phyloP scores from a whole-genome alignment of 1,140 invertebrate genomes.

The Pemphigus obesinymphae region DNA sequence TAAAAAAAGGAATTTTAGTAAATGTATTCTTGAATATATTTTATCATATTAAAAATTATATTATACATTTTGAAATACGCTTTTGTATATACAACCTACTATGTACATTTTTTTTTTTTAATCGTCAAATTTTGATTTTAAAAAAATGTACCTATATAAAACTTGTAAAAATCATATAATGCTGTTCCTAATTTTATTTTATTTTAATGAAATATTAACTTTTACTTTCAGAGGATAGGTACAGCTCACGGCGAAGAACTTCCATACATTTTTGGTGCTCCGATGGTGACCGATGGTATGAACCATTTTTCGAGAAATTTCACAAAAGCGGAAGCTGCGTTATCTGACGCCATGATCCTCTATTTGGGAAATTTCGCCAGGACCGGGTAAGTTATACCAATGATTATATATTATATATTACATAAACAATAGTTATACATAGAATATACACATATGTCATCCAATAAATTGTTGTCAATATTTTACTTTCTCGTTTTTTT shows the following conservation, averaged over 20 bases:
- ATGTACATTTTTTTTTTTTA: neutral
- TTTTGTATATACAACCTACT: neutral
- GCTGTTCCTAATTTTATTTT: no score
- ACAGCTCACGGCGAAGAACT: conserved; percentile 86
- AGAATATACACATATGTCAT: no score
- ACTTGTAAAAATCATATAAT: no score
- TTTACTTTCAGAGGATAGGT: conserved; percentile 63
- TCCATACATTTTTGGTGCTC: conserved; percentile 82
- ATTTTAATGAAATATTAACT: neutral
- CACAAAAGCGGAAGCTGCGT: conserved; percentile 69
- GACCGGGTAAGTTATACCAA: conserved; percentile 78
- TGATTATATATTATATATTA: no score
- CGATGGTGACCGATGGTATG: conserved; percentile 63
- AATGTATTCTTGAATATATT: neutral
- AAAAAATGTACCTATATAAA: neutral
- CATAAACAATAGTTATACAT: no score
- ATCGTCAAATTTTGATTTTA: neutral
- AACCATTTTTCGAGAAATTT: conserved; percentile 75
- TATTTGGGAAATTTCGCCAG: conserved; percentile 86
- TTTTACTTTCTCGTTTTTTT: neutral
- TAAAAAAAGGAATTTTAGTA: neutral
- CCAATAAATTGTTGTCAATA: no score
- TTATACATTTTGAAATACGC: no score
- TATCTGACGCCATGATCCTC: conserved; percentile 81
- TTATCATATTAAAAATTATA: neutral